These are phyloP conservation scores for Holacanthella duospinosa DNA, from an alignment of 2,888 invertebrate genomes.

Conservation along the genomic window DNA sequence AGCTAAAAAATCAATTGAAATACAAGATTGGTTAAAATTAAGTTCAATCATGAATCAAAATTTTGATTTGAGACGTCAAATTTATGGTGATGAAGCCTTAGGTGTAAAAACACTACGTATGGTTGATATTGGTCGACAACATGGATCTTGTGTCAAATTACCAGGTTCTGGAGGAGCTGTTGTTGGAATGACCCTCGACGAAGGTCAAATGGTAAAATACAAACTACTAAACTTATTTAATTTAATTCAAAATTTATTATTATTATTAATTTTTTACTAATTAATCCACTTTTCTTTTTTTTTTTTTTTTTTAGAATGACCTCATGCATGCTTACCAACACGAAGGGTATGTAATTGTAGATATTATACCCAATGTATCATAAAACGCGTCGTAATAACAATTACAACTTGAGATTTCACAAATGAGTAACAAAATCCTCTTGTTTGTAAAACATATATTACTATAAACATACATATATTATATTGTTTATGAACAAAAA, in stretches of 20 bases:
- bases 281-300: neutral
- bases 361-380: constrained; percentile 13
- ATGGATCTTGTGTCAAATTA: constrained; percentile 29
- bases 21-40: constrained; percentile 20
- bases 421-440: no score
- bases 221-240: neutral
- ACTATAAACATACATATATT: no score
- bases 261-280: constrained; percentile 1
- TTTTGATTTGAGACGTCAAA: constrained; percentile 22
- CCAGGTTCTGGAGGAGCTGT: constrained; percentile 37
- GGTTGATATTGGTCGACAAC: constrained; percentile 26
- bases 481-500: no score
- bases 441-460: no score
- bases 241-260: neutral
- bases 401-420: no score
- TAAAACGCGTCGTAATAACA: neutral
- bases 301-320: constrained; percentile 7
- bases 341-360: constrained; percentile 16
- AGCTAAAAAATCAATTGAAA: constrained; percentile 21
- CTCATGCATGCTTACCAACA: constrained; percentile 12
- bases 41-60: constrained; percentile 27
- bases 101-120: constrained; percentile 28
- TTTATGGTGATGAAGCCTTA: constrained; percentile 26
- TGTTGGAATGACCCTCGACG: constrained; percentile 19
- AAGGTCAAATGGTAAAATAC: constrained; percentile 6